A percentile compares a stretch with the other conserved stretches of the same genome.
phyloP scores from a whole-genome alignment of 2,113 vertebrate species.

The Callipepla squamata region DNA sequence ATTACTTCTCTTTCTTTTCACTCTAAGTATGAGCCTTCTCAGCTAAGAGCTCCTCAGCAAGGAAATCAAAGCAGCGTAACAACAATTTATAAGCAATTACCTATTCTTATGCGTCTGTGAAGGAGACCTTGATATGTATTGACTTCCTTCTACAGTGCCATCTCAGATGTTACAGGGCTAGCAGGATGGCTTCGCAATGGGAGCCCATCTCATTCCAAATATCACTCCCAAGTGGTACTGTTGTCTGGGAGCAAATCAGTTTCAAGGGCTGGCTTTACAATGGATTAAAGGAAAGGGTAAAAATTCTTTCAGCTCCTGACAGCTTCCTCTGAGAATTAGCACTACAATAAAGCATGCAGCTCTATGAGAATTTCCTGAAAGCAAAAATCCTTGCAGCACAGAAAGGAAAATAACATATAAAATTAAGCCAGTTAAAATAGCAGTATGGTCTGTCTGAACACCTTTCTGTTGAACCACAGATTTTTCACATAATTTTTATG shows the following conservation, averaged over 20 bases:
- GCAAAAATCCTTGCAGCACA: neutral
- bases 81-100: slow-evolving; percentile 6
- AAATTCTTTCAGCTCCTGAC: neutral
- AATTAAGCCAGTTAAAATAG: neutral
- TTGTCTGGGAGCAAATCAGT: neutral
- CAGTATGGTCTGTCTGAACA: neutral
- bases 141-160: neutral
- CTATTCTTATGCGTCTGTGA: neutral
- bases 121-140: neutral
- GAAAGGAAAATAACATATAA: neutral
- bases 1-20: neutral
- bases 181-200: neutral
- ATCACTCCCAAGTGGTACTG: neutral
- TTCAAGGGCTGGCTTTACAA: neutral
- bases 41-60: neutral
- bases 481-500: neutral
- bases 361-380: neutral
- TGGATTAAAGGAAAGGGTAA: neutral
- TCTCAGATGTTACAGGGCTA: neutral
- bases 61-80: neutral
- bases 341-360: neutral
- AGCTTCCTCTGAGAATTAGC: neutral
- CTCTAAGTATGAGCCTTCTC: neutral
- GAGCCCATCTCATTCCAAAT: neutral
- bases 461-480: neutral